Conservation (phyloP, 2,888 invertebrate genomes). For the Cylindroiulus punctatus region DNA sequence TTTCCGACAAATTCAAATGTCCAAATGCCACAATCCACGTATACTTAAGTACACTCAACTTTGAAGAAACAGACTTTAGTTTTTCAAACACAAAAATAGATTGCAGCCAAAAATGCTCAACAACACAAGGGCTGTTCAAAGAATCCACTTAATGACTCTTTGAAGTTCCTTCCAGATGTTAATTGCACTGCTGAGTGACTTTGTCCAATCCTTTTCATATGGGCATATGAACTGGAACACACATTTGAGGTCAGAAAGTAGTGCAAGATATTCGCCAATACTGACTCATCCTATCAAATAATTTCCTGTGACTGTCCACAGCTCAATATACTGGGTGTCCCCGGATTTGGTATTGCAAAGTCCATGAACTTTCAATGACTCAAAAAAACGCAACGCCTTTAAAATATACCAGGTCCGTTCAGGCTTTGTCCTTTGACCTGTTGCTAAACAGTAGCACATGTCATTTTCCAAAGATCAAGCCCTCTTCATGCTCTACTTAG, state of each 20-base stretch:
- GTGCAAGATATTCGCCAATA: too few relatives aligned
- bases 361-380: too few relatives aligned
- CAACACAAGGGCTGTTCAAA: not conserved
- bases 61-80: not conserved
- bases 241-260: not conserved
- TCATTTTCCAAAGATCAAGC: too few relatives aligned
- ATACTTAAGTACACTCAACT: not conserved
- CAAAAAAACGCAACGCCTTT: too few relatives aligned
- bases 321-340: too few relatives aligned
- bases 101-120: constrained; percentile 6
- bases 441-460: too few relatives aligned
- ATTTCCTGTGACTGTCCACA: too few relatives aligned
- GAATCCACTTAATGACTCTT: not conserved
- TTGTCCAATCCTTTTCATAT: not conserved
- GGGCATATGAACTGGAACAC: not conserved
- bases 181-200: not conserved
- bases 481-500: too few relatives aligned
- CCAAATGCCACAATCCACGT: not conserved
- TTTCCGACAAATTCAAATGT: not conserved
- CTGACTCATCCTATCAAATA: not conserved
- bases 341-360: too few relatives aligned
- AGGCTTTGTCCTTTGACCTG: too few relatives aligned
- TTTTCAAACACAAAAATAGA: not conserved
- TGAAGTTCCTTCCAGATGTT: not conserved
- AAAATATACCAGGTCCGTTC: too few relatives aligned